phyloP scores from a whole-genome alignment of 2,888 invertebrate genomes.

The Leucoptera coffeella region DNA sequence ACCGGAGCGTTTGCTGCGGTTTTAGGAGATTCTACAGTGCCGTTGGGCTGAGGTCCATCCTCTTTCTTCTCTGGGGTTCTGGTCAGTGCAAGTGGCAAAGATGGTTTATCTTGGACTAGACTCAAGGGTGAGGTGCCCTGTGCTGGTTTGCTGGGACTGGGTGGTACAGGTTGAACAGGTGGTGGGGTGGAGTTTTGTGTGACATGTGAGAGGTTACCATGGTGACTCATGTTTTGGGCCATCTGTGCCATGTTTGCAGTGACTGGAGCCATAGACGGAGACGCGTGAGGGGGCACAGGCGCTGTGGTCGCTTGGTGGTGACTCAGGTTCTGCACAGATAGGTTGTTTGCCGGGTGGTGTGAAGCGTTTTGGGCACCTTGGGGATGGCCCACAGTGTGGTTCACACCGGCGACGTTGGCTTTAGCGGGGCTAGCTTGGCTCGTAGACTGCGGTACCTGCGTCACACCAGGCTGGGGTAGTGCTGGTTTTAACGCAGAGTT shows the following conservation, averaged over 20 bases:
- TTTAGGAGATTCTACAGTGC: conserved; percentile 36
- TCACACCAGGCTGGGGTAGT: conserved; percentile 42
- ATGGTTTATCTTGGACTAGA: conserved; percentile 32
- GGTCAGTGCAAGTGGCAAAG: conserved; percentile 36
- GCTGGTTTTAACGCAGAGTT: conserved; percentile 59
- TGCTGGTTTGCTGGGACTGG: conserved; percentile 26
- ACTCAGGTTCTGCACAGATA: conserved; percentile 33
- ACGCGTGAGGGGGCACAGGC: conserved; percentile 23
- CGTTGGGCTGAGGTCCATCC: conserved; percentile 28
- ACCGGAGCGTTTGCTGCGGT: conserved; percentile 21
- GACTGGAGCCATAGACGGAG: conserved; percentile 43
- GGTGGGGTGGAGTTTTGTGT: conserved; percentile 30
- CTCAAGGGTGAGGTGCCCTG: conserved; percentile 33
- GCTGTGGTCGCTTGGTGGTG: conserved; percentile 25
- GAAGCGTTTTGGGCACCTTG: conserved; percentile 35
- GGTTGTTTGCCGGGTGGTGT: conserved; percentile 22
- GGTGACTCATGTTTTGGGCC: conserved; percentile 50
- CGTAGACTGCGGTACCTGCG: conserved; percentile 33
- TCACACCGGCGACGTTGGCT: conserved; percentile 33
- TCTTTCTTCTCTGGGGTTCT: conserved; percentile 42
- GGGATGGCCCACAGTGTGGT: conserved; percentile 24
- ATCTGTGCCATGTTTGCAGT: conserved; percentile 46
- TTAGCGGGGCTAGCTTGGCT: conserved; percentile 38
- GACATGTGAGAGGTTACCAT: conserved; percentile 40
- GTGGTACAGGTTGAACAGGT: conserved; percentile 21